Evolutionary conservation across 1,140 invertebrate genomes (phyloP).

Genomic region (Nebria ingens): DNA sequence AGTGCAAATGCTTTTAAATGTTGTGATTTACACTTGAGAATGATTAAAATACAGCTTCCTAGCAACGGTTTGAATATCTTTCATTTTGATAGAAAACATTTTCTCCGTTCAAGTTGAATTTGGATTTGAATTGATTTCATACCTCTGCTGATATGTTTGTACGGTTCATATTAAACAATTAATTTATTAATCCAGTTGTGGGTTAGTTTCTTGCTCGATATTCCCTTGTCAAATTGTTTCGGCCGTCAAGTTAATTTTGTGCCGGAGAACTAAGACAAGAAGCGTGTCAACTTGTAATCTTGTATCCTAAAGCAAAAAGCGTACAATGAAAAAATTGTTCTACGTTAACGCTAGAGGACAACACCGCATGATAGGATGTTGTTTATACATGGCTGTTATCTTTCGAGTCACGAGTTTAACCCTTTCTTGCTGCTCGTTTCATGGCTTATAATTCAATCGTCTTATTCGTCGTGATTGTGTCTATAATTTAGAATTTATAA

Average conservation of each 20-base stretch:
- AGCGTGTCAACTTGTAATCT: not conserved
- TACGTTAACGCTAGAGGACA: too few species aligned
- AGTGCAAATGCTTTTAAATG: too few species aligned
- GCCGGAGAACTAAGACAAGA: not conserved
- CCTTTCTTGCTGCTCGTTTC: not conserved
- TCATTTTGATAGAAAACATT: too few species aligned
- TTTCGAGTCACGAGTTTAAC: too few species aligned
- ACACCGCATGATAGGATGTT: too few species aligned
- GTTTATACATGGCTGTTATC: too few species aligned
- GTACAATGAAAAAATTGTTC: not conserved
- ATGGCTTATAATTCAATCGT: not conserved
- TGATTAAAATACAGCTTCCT: too few species aligned
- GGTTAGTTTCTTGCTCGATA: not conserved
- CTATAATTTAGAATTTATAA: too few species aligned
- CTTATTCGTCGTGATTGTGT: too few species aligned
- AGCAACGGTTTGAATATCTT: too few species aligned
- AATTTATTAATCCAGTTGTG: conserved; percentile 3
- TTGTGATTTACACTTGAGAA: too few species aligned
- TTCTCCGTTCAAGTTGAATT: too few species aligned
- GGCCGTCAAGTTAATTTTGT: not conserved
- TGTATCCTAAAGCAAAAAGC: not conserved
- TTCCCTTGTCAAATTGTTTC: conserved; percentile 6
- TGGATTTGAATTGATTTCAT: not conserved
- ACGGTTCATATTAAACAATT: not conserved
- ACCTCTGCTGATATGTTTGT: not conserved